A percentile compares a stretch with the other conserved stretches of the same genome.
Conservation (phyloP, 2,113 vertebrate species). For the Lutjanus erythropterus region DNA sequence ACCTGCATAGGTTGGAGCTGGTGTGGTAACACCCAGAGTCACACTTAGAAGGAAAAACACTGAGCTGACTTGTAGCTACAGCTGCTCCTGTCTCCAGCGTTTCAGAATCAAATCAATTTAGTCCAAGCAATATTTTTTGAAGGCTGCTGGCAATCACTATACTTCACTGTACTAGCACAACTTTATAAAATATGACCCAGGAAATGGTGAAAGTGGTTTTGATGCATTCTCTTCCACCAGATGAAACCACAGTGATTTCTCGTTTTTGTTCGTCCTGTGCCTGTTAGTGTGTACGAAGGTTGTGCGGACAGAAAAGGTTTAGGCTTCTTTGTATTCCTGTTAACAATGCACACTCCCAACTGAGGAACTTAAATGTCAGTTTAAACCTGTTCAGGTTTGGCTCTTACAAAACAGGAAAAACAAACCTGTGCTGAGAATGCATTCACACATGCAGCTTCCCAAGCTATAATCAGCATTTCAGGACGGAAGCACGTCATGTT, state of each 20-base stretch:
- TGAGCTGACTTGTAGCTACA: slow-evolving; percentile 11
- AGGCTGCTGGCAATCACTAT: slow-evolving; percentile 8
- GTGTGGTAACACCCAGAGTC: slow-evolving; percentile 42
- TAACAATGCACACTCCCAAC: slow-evolving; percentile 56
- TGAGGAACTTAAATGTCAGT: slow-evolving; percentile 54
- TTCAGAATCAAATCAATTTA: slow-evolving; percentile 42
- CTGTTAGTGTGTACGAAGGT: slow-evolving; percentile 15
- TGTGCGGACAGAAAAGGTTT: slow-evolving; percentile 32
- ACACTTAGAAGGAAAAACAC: slow-evolving; percentile 27
- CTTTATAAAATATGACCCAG: background rate
- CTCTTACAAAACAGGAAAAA: slow-evolving; percentile 50
- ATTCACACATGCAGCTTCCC: slow-evolving; percentile 28
- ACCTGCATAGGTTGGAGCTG: slow-evolving; percentile 38
- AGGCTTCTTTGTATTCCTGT: slow-evolving; percentile 15
- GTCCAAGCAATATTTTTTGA: slow-evolving; percentile 9
- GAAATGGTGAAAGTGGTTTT: slow-evolving; percentile 37
- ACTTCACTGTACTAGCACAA: background rate
- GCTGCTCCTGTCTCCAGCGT: slow-evolving; percentile 27
- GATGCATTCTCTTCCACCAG: background rate
- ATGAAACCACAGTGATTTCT: background rate
- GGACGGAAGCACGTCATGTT: slow-evolving; percentile 27
- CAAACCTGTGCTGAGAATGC: slow-evolving; percentile 43
- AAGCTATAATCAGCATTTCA: slow-evolving; percentile 42
- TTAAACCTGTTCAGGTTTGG: slow-evolving; percentile 63
- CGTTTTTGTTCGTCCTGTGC: background rate